A percentile compares a stretch with the other conserved stretches of the same genome.
These are phyloP conservation scores for Psettodes erumei DNA, from an alignment of 2,113 vertebrate species.

Conservation along the genomic window DNA sequence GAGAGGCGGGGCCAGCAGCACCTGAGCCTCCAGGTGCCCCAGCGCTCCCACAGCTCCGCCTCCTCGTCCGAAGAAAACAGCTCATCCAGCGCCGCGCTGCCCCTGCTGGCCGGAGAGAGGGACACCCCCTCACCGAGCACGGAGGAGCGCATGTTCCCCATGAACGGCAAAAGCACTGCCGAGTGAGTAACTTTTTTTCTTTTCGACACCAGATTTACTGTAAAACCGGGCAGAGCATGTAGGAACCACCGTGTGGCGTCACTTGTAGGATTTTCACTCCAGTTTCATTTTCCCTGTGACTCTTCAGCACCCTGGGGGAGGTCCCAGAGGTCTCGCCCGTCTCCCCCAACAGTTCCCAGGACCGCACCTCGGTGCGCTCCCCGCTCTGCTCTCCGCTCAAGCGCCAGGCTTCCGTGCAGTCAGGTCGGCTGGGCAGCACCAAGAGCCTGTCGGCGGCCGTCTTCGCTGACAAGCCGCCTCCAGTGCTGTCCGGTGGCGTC, in stretches of 20 bases:
- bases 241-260: background rate
- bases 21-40: constrained; percentile 92
- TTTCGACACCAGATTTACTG: too few species aligned
- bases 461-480: constrained; percentile 90
- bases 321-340: constrained; percentile 84
- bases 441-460: constrained; percentile 95
- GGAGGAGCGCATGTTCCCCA: constrained; percentile 83
- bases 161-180: constrained; percentile 83
- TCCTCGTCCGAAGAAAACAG: constrained; percentile 96
- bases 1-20: constrained; percentile 90
- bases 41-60: constrained; percentile 92
- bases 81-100: constrained; percentile 92
- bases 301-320: constrained; percentile 82
- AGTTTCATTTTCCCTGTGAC: background rate
- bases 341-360: constrained; percentile 88
- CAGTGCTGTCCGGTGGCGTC: constrained; percentile 84
- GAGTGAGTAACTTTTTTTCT: constrained; percentile 89
- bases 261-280: background rate
- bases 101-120: constrained; percentile 91
- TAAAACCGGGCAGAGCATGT: too few species aligned
- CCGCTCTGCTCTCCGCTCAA: constrained; percentile 93
- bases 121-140: constrained; percentile 89
- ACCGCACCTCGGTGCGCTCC: constrained; percentile 87
- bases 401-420: constrained; percentile 92
- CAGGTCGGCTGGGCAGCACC: constrained; percentile 92